These are phyloP conservation scores for Apistogramma diplotaenia DNA, from an alignment of 2,113 vertebrate genomes.

Conservation along the genomic window DNA sequence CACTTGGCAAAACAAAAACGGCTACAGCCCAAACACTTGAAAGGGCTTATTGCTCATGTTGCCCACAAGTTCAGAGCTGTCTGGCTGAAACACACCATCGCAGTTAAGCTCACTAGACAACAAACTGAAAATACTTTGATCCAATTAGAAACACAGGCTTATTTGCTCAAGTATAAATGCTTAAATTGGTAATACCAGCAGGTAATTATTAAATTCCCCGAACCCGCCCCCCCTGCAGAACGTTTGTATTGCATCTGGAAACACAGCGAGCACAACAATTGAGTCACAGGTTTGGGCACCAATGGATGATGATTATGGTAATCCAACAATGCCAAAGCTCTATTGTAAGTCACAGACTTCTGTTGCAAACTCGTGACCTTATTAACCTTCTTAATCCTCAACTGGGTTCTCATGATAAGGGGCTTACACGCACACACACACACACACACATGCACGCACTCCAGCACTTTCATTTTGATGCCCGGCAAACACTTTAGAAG, in stretches of 20 bases:
- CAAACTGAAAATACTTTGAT: conserved; percentile 55
- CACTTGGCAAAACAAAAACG: conserved; percentile 62
- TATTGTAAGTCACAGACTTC: conserved; percentile 59
- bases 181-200: conserved; percentile 62
- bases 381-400: conserved; percentile 74
- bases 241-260: conserved; percentile 35
- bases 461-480: conserved; percentile 50
- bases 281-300: conserved; percentile 56
- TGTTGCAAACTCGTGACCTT: conserved; percentile 70
- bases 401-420: conserved; percentile 68
- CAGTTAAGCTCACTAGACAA: conserved; percentile 33
- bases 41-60: conserved; percentile 60
- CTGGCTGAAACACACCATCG: conserved; percentile 41
- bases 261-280: conserved; percentile 54
- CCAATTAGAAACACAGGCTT: conserved; percentile 63
- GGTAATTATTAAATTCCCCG: conserved; percentile 60
- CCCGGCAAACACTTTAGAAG: conserved; percentile 46
- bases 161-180: conserved; percentile 52
- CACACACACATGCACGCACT: conserved; percentile 7
- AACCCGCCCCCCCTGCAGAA: conserved; percentile 26
- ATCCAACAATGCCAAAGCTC: conserved; percentile 58
- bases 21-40: conserved; percentile 58
- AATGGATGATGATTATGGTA: conserved; percentile 66
- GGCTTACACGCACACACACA: conserved; percentile 53
- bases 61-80: conserved; percentile 45